Evolutionary conservation across 2,888 invertebrate genomes (phyloP), one percentile per base, ranked within the genome.

Genomic region (Anthophora plumipes): DNA sequence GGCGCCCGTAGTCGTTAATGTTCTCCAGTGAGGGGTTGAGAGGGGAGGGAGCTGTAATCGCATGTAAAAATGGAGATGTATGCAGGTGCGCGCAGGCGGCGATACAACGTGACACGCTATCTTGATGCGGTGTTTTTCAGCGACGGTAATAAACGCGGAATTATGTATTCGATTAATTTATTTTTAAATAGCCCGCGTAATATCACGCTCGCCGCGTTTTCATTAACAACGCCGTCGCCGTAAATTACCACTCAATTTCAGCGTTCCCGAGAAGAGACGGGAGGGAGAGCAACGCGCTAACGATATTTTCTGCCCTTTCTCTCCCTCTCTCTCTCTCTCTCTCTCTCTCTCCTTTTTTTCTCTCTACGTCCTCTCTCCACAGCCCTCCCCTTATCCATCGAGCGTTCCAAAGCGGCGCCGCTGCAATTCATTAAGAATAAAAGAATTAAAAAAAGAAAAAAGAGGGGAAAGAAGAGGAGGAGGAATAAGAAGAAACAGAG

Each of bases 81-180:
- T 70, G 60, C 70, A 25, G 25, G 8, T 17, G 20, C 11, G 22
- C n/a, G 55, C 22, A 12, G 25, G 48, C n/a, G 37, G 74, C 67
- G 77, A 76, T 69, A 67, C 48, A 60, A 31, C 64, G 60, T 31
- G 48, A 60, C 70, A 17, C 59, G 69, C 3, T 60, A 79, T 77
- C 79, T 70, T 48, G 77, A 70, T 70, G 60, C 70, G 60, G 66
- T 54, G 39, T 60, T 77, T 70, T 60, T 64, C 69, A 22, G 31
- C 59, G 52, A 14, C 12, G 48, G 70, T 66, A 79, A 79, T 79
- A 79, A 79, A 79, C 52, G 70, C 64, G 41, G 59, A 70, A 77
- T 79, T 79, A 70, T 77, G 77, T 55, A 55, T 77, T 70, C 64
- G 77, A 79, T 79, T 79, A 79, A 77, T 79, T 79, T 70, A 79